Evolutionary conservation across 2,797 vertebrate species (phyloP), one percentile per base, ranked within the genome.

Genomic region (Enteromius unitaeniatus): DNA sequence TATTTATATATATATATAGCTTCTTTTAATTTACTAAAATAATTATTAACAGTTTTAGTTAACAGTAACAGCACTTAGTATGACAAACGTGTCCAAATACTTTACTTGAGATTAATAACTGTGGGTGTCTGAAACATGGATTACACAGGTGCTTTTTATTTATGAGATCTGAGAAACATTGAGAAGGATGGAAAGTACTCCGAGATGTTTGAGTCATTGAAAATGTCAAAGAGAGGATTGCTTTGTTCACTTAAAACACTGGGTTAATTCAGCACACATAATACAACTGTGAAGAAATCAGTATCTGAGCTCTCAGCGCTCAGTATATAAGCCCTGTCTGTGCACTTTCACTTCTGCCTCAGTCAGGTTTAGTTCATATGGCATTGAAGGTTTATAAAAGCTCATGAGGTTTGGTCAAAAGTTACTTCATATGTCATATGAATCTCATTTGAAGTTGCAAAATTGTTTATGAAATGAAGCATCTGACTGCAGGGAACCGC

Each of bases 321-420:
- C 17, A 1, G 17, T 10, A 1, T 21, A 28, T 73, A 2, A 31
- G 17, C 9, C 26, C 47, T 51, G 42, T 17, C 19, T 34, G 28
- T n/a, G 45, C 14, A 23, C 37, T 31, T 34, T 67, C 45, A 79
- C 21, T 49, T 78, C 60, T 78, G 55, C 75, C 4, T 62, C 15
- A 9, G 45, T 31, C 17, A 11, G 11, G 17, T 4, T 31, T 31
- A n/a, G 21, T 47, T n/a, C 17, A 49, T 65, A 13, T n/a, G 3
- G 3, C 17, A 47, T n/a, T 9, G 9, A 28, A 67, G 11, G 17
- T 67, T 79, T 15, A 51, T 34, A 51, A 78, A 19, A 28, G 37
- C 17, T 78, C 17, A n/a, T 65, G 55, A 47, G 6, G 19, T 65
- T 7, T 67, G 77, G 28, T 79, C 62, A 34, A 49, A 79, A 6